Conservation (phyloP, 1,140 invertebrate species). For the Polyergus mexicanus region DNA sequence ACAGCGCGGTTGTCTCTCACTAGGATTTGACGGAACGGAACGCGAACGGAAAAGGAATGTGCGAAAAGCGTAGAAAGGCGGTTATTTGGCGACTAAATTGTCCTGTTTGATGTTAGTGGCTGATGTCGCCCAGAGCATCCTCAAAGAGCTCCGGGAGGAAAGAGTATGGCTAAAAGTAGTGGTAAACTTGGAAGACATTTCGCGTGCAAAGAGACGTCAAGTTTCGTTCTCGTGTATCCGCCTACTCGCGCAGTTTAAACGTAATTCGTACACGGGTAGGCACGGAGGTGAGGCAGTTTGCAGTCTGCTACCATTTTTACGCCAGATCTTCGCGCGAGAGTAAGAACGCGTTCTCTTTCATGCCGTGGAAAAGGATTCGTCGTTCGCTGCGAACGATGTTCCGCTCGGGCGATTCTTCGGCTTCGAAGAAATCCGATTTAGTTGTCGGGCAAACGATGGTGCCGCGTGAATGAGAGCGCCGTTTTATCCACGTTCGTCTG, state of each 20-base stretch:
- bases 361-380: neutral
- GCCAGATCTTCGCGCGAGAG: neutral
- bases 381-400: constrained; percentile 6
- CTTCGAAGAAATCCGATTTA: constrained; percentile 68
- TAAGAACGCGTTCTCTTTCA: constrained; percentile 24
- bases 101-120: constrained; percentile 79
- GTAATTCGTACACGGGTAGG: constrained; percentile 34
- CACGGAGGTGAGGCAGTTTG: neutral
- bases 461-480: constrained; percentile 28
- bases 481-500: constrained; percentile 28
- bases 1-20: constrained; percentile 24
- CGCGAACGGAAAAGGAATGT: neutral
- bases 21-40: neutral
- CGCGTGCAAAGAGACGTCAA: neutral
- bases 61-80: neutral
- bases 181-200: constrained; percentile 16
- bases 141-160: constrained; percentile 62
- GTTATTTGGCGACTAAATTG: constrained; percentile 82
- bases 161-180: neutral
- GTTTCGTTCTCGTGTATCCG: no score
- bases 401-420: constrained; percentile 38
- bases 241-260: constrained; percentile 8
- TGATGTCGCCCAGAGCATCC: constrained; percentile 68
- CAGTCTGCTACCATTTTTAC: constrained; percentile 36
- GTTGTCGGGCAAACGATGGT: neutral